phyloP scores from a whole-genome alignment of 2,797 vertebrate genomes.

The Chiloscyllium punctatum region DNA sequence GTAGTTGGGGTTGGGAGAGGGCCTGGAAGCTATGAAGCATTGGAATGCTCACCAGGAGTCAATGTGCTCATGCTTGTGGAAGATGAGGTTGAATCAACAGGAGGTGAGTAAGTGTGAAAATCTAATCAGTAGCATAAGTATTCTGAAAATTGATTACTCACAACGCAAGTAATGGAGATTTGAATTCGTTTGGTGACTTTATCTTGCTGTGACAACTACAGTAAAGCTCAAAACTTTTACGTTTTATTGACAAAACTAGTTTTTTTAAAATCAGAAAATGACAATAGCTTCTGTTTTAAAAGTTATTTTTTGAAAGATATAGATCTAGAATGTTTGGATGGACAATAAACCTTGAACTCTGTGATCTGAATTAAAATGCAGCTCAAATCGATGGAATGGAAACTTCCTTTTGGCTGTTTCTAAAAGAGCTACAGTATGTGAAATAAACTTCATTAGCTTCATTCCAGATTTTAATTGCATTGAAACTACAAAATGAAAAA shows the following conservation, averaged over 20 bases:
- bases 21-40: no score
- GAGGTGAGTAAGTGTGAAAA: no score
- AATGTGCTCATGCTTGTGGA: no score
- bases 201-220: neutral
- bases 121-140: neutral
- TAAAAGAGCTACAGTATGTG: neutral
- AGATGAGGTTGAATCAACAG: no score
- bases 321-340: neutral
- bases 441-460: neutral
- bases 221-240: neutral
- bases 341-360: no score
- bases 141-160: neutral
- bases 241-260: neutral
- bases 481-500: neutral
- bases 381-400: slow-evolving; percentile 1
- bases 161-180: neutral
- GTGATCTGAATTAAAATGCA: neutral
- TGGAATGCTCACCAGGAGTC: no score
- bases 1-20: no score
- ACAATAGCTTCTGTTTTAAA: neutral
- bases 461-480: neutral
- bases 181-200: neutral
- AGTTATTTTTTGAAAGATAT: neutral
- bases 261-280: no score
- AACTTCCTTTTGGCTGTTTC: neutral